A percentile compares a stretch with the other conserved stretches of the same genome.
Evolutionary conservation across 2,797 vertebrate species (phyloP).

Genomic region (Danio aesculapii): DNA sequence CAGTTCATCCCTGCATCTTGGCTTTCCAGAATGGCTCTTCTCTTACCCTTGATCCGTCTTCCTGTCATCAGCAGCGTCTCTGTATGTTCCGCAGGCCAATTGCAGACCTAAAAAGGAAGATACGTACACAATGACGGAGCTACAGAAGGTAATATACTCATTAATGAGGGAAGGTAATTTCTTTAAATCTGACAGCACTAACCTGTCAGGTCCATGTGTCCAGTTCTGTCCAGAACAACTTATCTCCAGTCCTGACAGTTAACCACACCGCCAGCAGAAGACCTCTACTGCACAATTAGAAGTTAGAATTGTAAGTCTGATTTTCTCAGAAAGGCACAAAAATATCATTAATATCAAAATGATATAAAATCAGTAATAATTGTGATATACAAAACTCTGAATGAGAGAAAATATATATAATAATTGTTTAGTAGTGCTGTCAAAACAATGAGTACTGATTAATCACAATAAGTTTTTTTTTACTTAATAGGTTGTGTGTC

Average conservation of each 20-base stretch:
- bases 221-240: neutral
- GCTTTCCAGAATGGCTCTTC: constrained; percentile 58
- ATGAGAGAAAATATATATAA: too few relatives aligned
- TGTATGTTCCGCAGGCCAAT: constrained; percentile 55
- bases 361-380: too few relatives aligned
- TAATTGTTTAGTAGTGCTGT: too few relatives aligned
- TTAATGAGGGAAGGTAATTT: constrained; percentile 60
- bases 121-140: constrained; percentile 49
- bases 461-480: too few relatives aligned
- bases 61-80: constrained; percentile 66
- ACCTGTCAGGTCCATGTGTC: constrained; percentile 61
- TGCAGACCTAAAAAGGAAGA: constrained; percentile 70
- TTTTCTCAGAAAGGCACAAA: too few relatives aligned
- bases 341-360: too few relatives aligned
- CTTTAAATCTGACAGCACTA: constrained; percentile 61
- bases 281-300: neutral
- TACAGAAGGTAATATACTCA: constrained; percentile 75
- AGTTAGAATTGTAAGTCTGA: too few relatives aligned
- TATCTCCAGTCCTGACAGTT: neutral
- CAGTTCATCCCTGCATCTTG: constrained; percentile 47
- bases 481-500: too few relatives aligned
- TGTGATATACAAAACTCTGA: too few relatives aligned
- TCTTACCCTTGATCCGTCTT: constrained; percentile 65
- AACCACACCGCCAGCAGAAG: neutral
- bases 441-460: too few relatives aligned